Conservation (phyloP, 2,113 vertebrate genomes). For the Toxotes jaculatrix region DNA sequence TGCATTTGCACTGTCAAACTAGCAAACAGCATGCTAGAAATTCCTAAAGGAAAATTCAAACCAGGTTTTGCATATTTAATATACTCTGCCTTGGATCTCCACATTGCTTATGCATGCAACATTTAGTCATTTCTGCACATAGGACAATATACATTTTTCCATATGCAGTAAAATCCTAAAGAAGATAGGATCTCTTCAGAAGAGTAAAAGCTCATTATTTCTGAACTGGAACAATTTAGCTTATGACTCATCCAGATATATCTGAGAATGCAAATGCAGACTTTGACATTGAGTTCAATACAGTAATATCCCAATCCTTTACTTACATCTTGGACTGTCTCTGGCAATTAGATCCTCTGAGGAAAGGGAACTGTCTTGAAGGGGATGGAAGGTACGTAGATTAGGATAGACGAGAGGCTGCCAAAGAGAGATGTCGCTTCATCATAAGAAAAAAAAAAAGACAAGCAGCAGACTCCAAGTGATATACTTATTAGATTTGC, state of each 20-base stretch:
- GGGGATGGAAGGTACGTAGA: neutral
- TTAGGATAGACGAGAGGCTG: neutral
- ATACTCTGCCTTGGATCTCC: neutral
- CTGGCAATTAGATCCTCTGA: conserved; percentile 10
- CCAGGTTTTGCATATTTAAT: neutral
- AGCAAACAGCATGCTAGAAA: neutral
- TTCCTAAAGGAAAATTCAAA: neutral
- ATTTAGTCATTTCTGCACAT: neutral
- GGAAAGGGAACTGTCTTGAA: neutral
- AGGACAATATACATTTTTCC: neutral
- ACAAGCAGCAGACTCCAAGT: neutral
- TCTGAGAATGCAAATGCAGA: conserved; percentile 3
- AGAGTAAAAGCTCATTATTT: conserved; percentile 38
- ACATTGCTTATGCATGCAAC: neutral
- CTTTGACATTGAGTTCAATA: conserved; percentile 11
- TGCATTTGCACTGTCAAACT: neutral
- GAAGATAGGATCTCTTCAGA: neutral
- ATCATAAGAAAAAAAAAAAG: neutral
- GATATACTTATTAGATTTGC: neutral
- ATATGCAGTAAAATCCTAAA: neutral
- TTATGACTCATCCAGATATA: conserved; percentile 28
- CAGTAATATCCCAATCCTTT: conserved; percentile 5
- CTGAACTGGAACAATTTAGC: neutral
- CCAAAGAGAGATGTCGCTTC: neutral
- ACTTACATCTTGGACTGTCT: neutral